phyloP scores from a whole-genome alignment of 2,113 vertebrate species.

The Anarrhichthys ocellatus region DNA sequence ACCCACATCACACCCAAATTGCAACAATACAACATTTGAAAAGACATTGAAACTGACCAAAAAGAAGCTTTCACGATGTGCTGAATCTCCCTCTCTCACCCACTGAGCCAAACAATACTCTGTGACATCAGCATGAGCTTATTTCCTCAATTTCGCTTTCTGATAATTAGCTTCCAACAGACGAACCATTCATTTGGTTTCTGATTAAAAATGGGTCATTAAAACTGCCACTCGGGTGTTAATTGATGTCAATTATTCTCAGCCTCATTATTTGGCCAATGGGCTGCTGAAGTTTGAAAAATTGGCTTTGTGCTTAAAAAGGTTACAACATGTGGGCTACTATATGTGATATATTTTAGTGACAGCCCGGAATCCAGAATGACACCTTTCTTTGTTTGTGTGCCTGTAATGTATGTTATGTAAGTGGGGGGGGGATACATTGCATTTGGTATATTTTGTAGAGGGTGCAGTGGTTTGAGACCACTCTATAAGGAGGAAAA shows the following conservation, averaged over 20 bases:
- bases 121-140: slow-evolving; percentile 56
- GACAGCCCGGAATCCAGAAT: neutral
- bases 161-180: slow-evolving; percentile 67
- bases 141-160: slow-evolving; percentile 52
- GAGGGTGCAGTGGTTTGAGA: neutral
- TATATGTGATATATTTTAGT: neutral
- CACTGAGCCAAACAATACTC: slow-evolving; percentile 40
- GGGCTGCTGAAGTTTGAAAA: slow-evolving; percentile 35
- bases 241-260: slow-evolving; percentile 72
- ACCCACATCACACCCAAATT: neutral
- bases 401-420: too few relatives aligned
- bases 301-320: slow-evolving; percentile 5
- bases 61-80: slow-evolving; percentile 32
- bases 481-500: neutral
- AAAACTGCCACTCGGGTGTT: slow-evolving; percentile 61
- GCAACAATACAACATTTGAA: slow-evolving; percentile 14
- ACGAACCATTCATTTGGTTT: slow-evolving; percentile 56
- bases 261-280: slow-evolving; percentile 50
- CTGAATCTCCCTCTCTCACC: slow-evolving; percentile 24
- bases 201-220: slow-evolving; percentile 58
- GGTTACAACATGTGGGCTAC: neutral
- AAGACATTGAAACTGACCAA: slow-evolving; percentile 10
- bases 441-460: neutral
- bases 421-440: neutral
- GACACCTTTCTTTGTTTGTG: neutral